A percentile compares a stretch with the other conserved stretches of the same genome.
phyloP scores from a whole-genome alignment of 2,888 invertebrate genomes.

The Cataglyphis livida region DNA sequence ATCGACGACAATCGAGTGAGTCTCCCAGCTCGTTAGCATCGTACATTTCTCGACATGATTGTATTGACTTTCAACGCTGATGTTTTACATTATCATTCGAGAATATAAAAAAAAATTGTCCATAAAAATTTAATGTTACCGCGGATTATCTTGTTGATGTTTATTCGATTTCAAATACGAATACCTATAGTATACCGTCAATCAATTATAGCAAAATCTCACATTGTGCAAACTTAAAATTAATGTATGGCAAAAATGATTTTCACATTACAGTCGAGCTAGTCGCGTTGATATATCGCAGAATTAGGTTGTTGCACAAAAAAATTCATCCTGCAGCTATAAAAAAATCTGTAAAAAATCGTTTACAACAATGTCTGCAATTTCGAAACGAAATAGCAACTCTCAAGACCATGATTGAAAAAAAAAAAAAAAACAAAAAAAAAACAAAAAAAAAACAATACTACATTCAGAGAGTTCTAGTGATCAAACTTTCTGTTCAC shows the following conservation, averaged over 20 bases:
- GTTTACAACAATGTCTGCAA: constrained; percentile 50
- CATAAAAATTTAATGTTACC: not conserved
- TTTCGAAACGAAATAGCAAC: constrained; percentile 43
- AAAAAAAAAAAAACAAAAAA: not conserved
- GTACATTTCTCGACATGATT: constrained; percentile 56
- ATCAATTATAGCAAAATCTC: constrained; percentile 9
- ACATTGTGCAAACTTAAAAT: not conserved
- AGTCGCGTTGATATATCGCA: not conserved
- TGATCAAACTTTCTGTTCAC: constrained; percentile 53
- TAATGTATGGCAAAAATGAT: constrained; percentile 10
- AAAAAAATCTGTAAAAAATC: constrained; percentile 49
- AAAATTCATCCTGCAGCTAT: constrained; percentile 23
- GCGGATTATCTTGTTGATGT: constrained; percentile 34
- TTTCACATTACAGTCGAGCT: constrained; percentile 4
- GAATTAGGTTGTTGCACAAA: constrained; percentile 34
- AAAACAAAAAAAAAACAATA: not conserved
- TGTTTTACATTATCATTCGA: constrained; percentile 49
- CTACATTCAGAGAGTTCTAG: constrained; percentile 45
- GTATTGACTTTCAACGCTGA: constrained; percentile 58
- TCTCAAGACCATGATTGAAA: constrained; percentile 53
- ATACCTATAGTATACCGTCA: constrained; percentile 7
- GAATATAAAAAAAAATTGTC: not conserved
- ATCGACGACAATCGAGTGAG: constrained; percentile 56
- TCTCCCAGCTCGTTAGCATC: constrained; percentile 59
- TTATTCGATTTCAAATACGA: constrained; percentile 71